Evolutionary conservation across 2,888 invertebrate genomes (phyloP), one percentile per base, ranked within the genome.

Genomic region (Harpalus rubripes): DNA sequence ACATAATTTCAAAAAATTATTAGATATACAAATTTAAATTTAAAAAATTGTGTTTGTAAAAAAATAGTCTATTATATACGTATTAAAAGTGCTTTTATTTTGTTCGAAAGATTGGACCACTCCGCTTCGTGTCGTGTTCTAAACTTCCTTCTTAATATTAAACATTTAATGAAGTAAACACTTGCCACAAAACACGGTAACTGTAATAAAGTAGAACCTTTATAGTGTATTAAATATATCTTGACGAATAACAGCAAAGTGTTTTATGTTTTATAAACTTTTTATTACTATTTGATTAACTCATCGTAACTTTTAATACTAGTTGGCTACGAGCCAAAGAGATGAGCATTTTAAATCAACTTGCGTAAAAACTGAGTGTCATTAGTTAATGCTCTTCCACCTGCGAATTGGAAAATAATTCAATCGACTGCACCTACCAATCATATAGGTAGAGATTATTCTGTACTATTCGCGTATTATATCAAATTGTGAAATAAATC

Each of bases 201-300:
- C 8, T 2, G 44, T 12, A 63, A 63, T 63, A 22, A 63, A 63
- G 63, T 61, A 22, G 61, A 18, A 18, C 22, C 16, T 74, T 44
- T 44, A 68, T 52, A 76, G 41, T 76, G 16, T 44, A 76, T 56
- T 18, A 76, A 41, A 76, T 39, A n/a, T 68, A 22, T 68, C 68
- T 16, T 68, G 68, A 68, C 68, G 68, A 68, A 15, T 68, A 39
- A 68, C 68, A 44, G 44, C 22, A 52, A 76, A 52, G 56, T 76
- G 52, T 52, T 76, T 76, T 76, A 76, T 56, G 44, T 76, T 76
- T 76, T 76, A 76, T 76, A 76, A 22, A 76, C 44, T 76, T 76
- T 76, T 76, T 76, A 76, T 76, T 44, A 76, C 76, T 52, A 76
- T 76, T 76, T 76, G 76, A 76, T 76, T 76, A 76, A 76, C 76